A percentile compares a stretch with the other conserved stretches of the same genome.
These are phyloP conservation scores for Clistopyga incitator DNA, from an alignment of 2,888 invertebrate species.

Conservation along the genomic window DNA sequence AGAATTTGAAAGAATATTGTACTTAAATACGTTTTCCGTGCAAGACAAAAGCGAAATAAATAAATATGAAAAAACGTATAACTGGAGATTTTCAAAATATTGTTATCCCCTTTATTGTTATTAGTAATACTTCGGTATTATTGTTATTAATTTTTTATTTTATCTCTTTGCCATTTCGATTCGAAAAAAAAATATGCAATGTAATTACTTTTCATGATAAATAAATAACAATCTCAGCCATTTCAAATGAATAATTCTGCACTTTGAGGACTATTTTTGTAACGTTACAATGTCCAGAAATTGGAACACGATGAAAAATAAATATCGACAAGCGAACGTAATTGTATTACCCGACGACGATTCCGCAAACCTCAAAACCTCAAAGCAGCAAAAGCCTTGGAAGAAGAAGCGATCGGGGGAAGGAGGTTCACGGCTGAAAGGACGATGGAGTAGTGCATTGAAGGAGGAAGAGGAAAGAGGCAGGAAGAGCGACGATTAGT, in stretches of 20 bases:
- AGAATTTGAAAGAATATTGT: no score
- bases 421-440: constrained; percentile 13
- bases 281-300: background rate
- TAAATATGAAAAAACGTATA: no score
- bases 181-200: no score
- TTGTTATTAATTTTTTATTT: no score
- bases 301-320: background rate
- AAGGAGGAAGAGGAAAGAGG: constrained; percentile 69
- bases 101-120: no score
- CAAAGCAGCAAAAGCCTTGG: constrained; percentile 3
- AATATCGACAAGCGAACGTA: background rate
- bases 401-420: constrained; percentile 5
- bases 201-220: no score
- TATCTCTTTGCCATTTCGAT: no score
- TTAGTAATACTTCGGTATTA: no score
- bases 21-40: no score
- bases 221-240: background rate
- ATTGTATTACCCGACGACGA: constrained; percentile 3
- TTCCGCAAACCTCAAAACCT: constrained; percentile 13
- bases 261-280: no score
- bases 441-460: constrained; percentile 41
- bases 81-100: no score
- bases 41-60: no score
- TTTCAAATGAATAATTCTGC: background rate
- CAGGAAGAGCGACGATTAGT: constrained; percentile 52